These are phyloP conservation scores for Drosophila neonasuta DNA, from an alignment of 2,888 invertebrate species.

Conservation along the genomic window DNA sequence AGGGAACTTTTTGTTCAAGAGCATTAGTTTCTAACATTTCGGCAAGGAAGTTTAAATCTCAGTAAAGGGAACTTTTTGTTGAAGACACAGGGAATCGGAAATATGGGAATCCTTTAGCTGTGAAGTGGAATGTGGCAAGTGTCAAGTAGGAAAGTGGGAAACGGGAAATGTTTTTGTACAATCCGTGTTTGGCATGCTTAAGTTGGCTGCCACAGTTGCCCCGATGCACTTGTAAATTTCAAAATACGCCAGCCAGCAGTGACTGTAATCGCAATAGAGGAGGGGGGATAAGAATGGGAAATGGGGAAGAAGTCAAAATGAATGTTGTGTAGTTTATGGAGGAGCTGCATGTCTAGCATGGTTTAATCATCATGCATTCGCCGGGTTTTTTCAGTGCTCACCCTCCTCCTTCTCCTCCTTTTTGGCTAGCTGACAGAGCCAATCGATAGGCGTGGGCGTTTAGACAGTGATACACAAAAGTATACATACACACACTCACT, in stretches of 20 bases:
- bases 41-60: too few species aligned
- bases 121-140: too few species aligned
- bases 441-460: constrained; percentile 52
- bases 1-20: too few species aligned
- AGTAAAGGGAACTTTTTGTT: too few species aligned
- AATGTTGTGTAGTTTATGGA: constrained; percentile 55
- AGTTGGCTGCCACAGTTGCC: not conserved
- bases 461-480: constrained; percentile 18
- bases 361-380: constrained; percentile 66
- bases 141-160: not conserved
- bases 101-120: too few species aligned
- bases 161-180: constrained; percentile 6
- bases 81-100: too few species aligned
- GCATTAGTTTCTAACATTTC: too few species aligned
- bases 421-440: not conserved
- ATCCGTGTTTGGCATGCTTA: constrained; percentile 13
- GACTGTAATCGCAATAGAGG: not conserved
- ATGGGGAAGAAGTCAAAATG: constrained; percentile 14
- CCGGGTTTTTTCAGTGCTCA: not conserved
- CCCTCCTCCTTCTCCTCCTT: not conserved
- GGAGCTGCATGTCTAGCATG: constrained; percentile 65
- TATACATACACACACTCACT: constrained; percentile 11
- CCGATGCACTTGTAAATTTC: constrained; percentile 32
- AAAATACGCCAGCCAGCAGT: constrained; percentile 8
- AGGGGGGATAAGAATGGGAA: not conserved